Conservation (phyloP, 2,888 invertebrate species). For the Xanthia togata region DNA sequence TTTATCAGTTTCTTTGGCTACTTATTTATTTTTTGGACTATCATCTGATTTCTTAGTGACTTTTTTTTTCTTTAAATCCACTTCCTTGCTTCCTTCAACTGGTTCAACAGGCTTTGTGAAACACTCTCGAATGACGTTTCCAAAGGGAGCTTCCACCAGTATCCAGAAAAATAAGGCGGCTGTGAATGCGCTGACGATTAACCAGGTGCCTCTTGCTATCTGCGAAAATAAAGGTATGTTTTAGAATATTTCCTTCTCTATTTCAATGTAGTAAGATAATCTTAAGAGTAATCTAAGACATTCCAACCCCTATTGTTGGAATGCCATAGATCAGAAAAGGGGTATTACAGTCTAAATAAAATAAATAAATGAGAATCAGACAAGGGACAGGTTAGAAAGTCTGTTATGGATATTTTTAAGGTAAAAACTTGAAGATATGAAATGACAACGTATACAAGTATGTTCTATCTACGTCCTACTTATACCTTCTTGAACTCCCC, state of each 20-base stretch:
- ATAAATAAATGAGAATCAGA: not conserved
- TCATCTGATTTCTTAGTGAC: not conserved
- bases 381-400: not conserved
- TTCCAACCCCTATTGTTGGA: too few species aligned
- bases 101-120: not conserved
- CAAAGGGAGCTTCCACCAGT: constrained; percentile 37
- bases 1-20: not conserved
- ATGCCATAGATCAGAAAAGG: not conserved
- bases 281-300: too few species aligned
- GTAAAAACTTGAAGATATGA: not conserved
- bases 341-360: not conserved
- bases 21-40: not conserved
- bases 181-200: not conserved
- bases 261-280: too few species aligned
- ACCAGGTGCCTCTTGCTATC: accelerated
- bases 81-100: not conserved
- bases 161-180: constrained; percentile 30
- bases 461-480: not conserved
- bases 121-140: constrained; percentile 2
- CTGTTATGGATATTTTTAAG: not conserved
- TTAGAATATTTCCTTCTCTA: too few species aligned
- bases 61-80: not conserved
- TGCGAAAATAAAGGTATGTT: not conserved
- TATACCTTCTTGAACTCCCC: not conserved
- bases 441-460: not conserved